Evolutionary conservation across 1,140 invertebrate genomes (phyloP).

Genomic region (Drosophila tsacasi): DNA sequence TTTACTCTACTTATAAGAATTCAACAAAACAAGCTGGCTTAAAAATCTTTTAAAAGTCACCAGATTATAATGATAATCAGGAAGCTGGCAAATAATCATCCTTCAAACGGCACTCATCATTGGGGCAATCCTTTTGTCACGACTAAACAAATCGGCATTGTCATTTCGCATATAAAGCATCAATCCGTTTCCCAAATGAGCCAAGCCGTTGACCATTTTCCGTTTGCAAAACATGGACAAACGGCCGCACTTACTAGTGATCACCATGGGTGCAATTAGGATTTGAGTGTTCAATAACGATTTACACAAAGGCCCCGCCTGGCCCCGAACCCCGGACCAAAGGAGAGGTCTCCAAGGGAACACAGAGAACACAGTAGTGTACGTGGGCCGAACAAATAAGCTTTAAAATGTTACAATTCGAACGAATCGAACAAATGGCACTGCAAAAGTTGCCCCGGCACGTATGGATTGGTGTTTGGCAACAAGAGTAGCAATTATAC

Average conservation of each 20-base stretch:
- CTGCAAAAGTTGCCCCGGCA: conserved; percentile 51
- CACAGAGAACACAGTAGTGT: background rate
- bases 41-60: background rate
- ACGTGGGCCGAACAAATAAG: conserved; percentile 61
- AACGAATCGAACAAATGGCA: conserved; percentile 61
- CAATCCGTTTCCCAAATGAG: conserved; percentile 27
- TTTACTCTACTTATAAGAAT: background rate
- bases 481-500: conserved; percentile 39
- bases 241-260: conserved; percentile 52
- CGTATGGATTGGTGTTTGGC: conserved; percentile 44
- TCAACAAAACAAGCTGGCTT: background rate
- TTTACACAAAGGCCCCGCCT: conserved; percentile 57
- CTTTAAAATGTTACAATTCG: conserved; percentile 73
- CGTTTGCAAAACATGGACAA: conserved; percentile 42
- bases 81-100: conserved; percentile 8
- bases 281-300: conserved; percentile 81
- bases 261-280: conserved; percentile 74
- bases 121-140: conserved; percentile 39
- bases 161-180: conserved; percentile 25
- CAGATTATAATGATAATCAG: background rate
- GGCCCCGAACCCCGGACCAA: background rate
- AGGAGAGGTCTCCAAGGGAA: conserved; percentile 21
- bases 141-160: conserved; percentile 63
- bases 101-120: conserved; percentile 19
- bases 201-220: conserved; percentile 55